These are phyloP conservation scores for Eupristina koningsbergeri DNA, from an alignment of 1,140 invertebrate species.

Conservation along the genomic window DNA sequence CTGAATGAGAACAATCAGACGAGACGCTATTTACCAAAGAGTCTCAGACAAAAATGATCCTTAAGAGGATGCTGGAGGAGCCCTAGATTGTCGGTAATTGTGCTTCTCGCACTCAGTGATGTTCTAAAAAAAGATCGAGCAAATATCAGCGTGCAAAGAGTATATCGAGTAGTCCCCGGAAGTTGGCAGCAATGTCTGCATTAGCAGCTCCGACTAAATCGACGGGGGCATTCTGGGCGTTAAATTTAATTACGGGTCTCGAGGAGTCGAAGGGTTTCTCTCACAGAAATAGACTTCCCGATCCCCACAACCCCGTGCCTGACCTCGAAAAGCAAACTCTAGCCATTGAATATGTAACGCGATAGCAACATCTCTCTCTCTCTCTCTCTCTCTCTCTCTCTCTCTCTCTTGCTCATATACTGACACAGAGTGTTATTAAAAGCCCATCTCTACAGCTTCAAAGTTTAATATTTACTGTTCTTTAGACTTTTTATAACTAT, in stretches of 20 bases:
- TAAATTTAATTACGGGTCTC: conserved; percentile 43
- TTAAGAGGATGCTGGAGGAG: not conserved
- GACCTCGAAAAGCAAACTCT: conserved; percentile 29
- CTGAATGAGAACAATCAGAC: not conserved
- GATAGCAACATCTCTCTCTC: conserved; percentile 23
- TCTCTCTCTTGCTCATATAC: no score
- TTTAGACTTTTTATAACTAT: not conserved
- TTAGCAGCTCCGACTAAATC: not conserved
- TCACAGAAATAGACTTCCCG: conserved; percentile 10
- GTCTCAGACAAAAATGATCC: not conserved
- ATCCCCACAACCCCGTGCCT: not conserved
- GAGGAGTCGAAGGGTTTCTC: conserved; percentile 36
- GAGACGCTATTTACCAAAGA: not conserved
- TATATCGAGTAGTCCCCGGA: not conserved
- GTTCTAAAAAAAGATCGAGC: conserved; percentile 11
- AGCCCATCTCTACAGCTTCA: conserved; percentile 5
- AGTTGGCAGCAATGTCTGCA: not conserved
- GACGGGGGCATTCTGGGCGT: conserved; percentile 19
- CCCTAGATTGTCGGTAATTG: not conserved
- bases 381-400: not conserved
- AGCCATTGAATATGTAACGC: conserved; percentile 46
- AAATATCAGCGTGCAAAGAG: not conserved
- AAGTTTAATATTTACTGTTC: no score
- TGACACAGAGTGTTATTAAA: no score
- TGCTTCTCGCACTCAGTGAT: not conserved